A percentile compares a stretch with the other conserved stretches of the same genome.
Conservation (phyloP, 2,888 invertebrate species). For the Drosophila leonis region DNA sequence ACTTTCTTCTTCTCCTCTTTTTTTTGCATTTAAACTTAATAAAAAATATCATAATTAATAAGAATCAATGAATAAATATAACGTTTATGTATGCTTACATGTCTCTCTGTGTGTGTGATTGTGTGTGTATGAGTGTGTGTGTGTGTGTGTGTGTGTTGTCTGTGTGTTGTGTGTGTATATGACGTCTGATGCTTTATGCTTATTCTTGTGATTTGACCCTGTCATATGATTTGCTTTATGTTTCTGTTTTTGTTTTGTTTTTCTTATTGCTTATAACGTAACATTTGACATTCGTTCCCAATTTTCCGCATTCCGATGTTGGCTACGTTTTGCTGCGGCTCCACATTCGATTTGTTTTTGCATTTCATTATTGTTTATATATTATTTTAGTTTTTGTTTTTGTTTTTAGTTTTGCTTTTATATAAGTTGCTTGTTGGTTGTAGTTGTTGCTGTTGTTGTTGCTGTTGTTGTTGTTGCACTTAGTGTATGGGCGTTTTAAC, state of each 20-base stretch:
- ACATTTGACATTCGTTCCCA: constrained; percentile 53
- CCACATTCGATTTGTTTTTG: constrained; percentile 37
- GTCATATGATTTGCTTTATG: constrained; percentile 42
- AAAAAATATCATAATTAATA: constrained; percentile 78
- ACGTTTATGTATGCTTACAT: constrained; percentile 65
- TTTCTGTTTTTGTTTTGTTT: constrained; percentile 19
- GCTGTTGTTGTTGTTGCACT: constrained; percentile 53
- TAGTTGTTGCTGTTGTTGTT: constrained; percentile 45
- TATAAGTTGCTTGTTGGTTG: constrained; percentile 28
- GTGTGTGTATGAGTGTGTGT: constrained; percentile 44
- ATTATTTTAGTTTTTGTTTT: constrained; percentile 2
- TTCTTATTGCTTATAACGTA: constrained; percentile 71
- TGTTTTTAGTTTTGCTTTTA: constrained; percentile 10
- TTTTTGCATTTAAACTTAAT: constrained; percentile 71
- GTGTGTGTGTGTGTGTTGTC: constrained; percentile 15
- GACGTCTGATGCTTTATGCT: constrained; percentile 34
- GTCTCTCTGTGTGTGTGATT: constrained; percentile 46
- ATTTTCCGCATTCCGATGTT: constrained; percentile 19
- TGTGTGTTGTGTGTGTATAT: constrained; percentile 20
- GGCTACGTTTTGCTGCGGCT: constrained; percentile 28
- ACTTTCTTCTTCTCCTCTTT: constrained; percentile 41
- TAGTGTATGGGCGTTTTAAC: constrained; percentile 97
- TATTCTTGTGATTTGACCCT: constrained; percentile 25
- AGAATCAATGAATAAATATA: constrained; percentile 81
- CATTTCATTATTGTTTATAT: constrained; percentile 35